Percentiles rank a stretch among this genome's conserved stretches.
These are phyloP conservation scores for Hymenopus coronatus DNA, from an alignment of 2,888 invertebrate species.

Conservation along the genomic window DNA sequence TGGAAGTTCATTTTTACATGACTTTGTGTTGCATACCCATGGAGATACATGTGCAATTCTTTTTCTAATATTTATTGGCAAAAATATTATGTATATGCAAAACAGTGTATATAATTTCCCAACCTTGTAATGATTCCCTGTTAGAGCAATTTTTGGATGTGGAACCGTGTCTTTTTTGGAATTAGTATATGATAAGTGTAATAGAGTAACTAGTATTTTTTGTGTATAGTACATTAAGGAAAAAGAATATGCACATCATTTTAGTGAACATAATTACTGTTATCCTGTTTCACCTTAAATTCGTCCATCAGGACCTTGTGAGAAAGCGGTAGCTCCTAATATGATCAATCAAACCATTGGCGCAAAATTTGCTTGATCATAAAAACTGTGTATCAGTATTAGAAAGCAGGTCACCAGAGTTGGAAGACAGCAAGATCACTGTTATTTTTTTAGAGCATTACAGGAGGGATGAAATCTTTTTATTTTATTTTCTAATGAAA, in stretches of 20 bases:
- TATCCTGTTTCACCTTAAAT: conserved; percentile 19
- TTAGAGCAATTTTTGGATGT: conserved; percentile 24
- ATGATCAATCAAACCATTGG: background rate
- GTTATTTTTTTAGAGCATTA: conserved; percentile 22
- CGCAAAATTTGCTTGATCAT: conserved; percentile 2
- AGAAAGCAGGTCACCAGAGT: background rate
- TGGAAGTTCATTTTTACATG: conserved; percentile 30
- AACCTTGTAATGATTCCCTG: conserved; percentile 13
- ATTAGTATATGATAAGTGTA: conserved; percentile 22
- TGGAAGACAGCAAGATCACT: conserved; percentile 22
- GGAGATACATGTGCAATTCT: conserved; percentile 35
- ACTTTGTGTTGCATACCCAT: conserved; percentile 30
- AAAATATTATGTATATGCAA: conserved; percentile 30
- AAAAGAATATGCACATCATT: conserved; percentile 32
- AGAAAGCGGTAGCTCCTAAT: conserved; percentile 1
- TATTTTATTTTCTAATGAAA: conserved; percentile 6
- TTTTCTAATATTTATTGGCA: conserved; percentile 36
- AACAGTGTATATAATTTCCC: conserved; percentile 25
- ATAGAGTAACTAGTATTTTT: conserved; percentile 21
- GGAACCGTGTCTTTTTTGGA: conserved; percentile 27
- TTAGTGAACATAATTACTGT: conserved; percentile 23
- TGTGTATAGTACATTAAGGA: conserved; percentile 28
- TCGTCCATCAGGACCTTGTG: conserved; percentile 20
- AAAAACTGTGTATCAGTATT: conserved; percentile 22
- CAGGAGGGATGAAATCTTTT: conserved; percentile 29